Evolutionary conservation across 1,140 invertebrate species (phyloP).

Genomic region (Drosophila busckii): DNA sequence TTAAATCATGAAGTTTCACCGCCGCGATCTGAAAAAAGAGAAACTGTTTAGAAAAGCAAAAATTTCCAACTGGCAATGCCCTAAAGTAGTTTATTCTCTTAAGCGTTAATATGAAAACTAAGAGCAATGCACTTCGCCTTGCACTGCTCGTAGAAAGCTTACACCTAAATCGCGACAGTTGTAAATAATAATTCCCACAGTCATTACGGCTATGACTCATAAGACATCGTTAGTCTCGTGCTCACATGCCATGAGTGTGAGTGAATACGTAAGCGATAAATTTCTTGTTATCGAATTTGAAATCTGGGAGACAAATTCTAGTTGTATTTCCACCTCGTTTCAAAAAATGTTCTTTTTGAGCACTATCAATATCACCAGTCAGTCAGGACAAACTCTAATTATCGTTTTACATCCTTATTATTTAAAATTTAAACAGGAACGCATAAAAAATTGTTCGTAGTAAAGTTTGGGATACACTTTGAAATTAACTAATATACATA

Average conservation of each 20-base stretch:
- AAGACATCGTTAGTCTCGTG: conserved; percentile 53
- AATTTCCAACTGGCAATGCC: conserved; percentile 34
- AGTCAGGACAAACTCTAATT: no score
- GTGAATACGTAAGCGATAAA: not conserved
- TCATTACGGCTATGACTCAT: conserved; percentile 60
- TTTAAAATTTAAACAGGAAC: no score
- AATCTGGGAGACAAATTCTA: no score
- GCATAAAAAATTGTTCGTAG: no score
- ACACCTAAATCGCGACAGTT: conserved; percentile 3
- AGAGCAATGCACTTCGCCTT: conserved; percentile 30
- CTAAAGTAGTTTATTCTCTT: conserved; percentile 34
- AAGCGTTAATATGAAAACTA: conserved; percentile 18
- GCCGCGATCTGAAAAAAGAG: conserved; percentile 4
- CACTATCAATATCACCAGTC: no score
- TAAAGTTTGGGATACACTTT: no score
- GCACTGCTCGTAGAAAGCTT: conserved; percentile 11
- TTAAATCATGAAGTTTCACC: not conserved
- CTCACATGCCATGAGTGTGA: conserved; percentile 37
- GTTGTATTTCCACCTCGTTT: no score
- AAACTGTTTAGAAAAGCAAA: not conserved
- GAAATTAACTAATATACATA: no score
- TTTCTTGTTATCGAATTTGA: no score
- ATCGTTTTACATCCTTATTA: no score
- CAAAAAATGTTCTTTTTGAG: no score
- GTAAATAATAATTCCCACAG: conserved; percentile 64